These are phyloP conservation scores for Fragum fragum DNA, from an alignment of 2,888 invertebrate species.

Conservation along the genomic window DNA sequence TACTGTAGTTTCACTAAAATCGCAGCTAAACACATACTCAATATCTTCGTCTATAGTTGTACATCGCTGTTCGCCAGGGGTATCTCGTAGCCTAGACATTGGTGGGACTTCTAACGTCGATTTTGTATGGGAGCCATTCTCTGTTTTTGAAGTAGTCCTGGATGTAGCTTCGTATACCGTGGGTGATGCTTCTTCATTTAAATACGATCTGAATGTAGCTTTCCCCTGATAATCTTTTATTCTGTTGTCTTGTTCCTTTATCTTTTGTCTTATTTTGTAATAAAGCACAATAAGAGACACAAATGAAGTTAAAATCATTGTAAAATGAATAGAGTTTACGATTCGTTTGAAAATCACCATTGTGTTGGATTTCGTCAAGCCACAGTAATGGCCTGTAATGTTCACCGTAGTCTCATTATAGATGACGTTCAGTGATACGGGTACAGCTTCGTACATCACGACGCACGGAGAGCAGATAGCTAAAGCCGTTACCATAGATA, in stretches of 20 bases:
- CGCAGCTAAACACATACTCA: background rate
- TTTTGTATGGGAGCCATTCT: background rate
- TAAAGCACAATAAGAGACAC: background rate
- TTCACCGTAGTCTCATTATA: background rate
- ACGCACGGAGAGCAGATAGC: background rate
- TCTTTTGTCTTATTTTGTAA: background rate
- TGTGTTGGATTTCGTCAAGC: background rate
- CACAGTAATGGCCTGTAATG: slow-evolving; percentile 13
- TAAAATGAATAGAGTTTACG: slow-evolving; percentile 4
- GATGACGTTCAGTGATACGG: background rate
- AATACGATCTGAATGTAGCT: slow-evolving; percentile 3
- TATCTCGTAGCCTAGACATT: no score
- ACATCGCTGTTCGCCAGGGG: no score
- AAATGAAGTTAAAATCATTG: background rate
- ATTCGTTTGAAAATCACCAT: background rate
- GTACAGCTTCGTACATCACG: slow-evolving; percentile 5
- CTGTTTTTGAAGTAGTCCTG: background rate
- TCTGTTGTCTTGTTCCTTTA: slow-evolving; percentile 2
- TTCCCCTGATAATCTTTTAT: background rate
- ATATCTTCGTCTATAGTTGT: background rate
- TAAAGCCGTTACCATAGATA: background rate
- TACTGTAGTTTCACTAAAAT: background rate
- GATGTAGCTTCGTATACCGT: background rate
- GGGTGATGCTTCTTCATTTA: background rate
- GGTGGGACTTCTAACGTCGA: background rate